Evolutionary conservation across 2,888 invertebrate genomes (phyloP).

Genomic region (Pherbina coryleti): DNA sequence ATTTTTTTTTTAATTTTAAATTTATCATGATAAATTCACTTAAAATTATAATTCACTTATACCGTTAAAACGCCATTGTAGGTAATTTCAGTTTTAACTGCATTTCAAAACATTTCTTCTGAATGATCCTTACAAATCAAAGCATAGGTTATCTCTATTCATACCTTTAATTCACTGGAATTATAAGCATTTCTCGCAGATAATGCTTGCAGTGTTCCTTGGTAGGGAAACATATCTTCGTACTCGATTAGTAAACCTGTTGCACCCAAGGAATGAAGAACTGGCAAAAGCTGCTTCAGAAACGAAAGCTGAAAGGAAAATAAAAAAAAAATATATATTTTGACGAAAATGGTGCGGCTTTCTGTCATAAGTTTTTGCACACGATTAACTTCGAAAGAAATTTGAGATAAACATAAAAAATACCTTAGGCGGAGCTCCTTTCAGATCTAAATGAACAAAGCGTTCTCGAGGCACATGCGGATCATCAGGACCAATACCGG

Average conservation of each 20-base stretch:
- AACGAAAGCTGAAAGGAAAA: slow-evolving; percentile 69
- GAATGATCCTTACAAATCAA: too few species aligned
- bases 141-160: slow-evolving; percentile 60
- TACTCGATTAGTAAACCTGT: slow-evolving; percentile 82
- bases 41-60: too few species aligned
- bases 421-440: slow-evolving; percentile 80
- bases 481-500: slow-evolving; percentile 67
- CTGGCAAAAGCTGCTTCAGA: slow-evolving; percentile 73
- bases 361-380: too few species aligned
- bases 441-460: slow-evolving; percentile 82
- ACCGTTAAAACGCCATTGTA: too few species aligned
- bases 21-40: too few species aligned
- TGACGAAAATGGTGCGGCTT: background rate
- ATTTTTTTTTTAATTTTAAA: too few species aligned
- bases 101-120: too few species aligned
- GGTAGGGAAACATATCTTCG: slow-evolving; percentile 87
- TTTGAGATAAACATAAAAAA: slow-evolving; percentile 15
- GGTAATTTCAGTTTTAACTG: too few species aligned
- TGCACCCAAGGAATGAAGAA: slow-evolving; percentile 76
- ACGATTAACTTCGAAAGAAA: too few species aligned
- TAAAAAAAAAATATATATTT: background rate
- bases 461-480: slow-evolving; percentile 69
- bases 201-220: slow-evolving; percentile 72
- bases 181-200: slow-evolving; percentile 73
- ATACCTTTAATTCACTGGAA: slow-evolving; percentile 63